Percentiles rank a stretch among this genome's conserved stretches.
These are phyloP conservation scores for Caretta caretta DNA, from an alignment of 2,113 vertebrate genomes.

Conservation along the genomic window DNA sequence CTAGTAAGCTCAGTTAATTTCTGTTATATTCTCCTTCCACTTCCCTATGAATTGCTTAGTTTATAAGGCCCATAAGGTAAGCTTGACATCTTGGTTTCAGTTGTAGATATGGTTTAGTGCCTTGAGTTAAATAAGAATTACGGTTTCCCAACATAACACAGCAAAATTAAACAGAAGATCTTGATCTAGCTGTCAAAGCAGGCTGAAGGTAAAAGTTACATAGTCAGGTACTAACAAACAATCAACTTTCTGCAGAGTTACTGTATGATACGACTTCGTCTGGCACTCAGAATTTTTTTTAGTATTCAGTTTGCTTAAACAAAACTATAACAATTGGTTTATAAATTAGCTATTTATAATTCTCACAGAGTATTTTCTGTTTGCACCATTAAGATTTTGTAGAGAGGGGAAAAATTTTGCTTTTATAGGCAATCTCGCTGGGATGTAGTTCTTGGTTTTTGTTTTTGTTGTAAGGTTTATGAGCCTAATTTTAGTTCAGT, in stretches of 20 bases:
- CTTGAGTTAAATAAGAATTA: not conserved
- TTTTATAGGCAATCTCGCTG: not conserved
- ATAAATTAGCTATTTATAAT: not conserved
- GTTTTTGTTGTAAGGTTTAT: not conserved
- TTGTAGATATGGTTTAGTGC: not conserved
- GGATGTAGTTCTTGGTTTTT: not conserved
- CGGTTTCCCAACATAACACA: not conserved
- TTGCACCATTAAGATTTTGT: not conserved
- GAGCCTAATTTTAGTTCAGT: not conserved
- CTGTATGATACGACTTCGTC: not conserved
- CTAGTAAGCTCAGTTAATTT: conserved; percentile 2
- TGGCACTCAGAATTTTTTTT: not conserved
- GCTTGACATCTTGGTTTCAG: not conserved
- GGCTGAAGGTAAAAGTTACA: not conserved
- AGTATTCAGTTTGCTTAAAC: not conserved
- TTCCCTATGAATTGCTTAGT: conserved; percentile 48
- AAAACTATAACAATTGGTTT: not conserved
- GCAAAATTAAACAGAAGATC: not conserved
- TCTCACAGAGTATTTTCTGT: not conserved
- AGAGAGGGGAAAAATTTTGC: accelerated
- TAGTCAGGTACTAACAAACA: not conserved
- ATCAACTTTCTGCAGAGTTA: not conserved
- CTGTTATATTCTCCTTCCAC: not conserved
- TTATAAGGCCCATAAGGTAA: conserved; percentile 39
- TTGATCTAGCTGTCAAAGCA: not conserved